Base-by-base conservation (phyloP, 2,797 vertebrate species). In the Pangasius macronema region DNA sequence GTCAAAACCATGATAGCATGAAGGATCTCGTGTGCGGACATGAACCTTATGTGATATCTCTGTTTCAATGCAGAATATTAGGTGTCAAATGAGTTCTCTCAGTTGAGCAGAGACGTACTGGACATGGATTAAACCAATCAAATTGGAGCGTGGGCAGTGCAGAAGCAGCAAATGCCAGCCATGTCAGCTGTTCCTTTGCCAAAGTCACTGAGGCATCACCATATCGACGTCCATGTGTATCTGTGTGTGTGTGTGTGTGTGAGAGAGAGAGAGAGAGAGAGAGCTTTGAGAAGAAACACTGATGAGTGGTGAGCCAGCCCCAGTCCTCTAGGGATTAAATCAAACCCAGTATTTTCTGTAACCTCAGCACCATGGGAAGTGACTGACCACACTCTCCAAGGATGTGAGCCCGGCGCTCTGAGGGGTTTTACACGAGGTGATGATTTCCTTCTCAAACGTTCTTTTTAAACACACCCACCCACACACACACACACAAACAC, bases 291-390 rank as follows among this genome's bases (percentile, higher is more conserved):
- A 90, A 89, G 91, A 91, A 88, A 90, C 89, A 83, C 85, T 88
- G 87, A 87, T 87, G 88, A 90, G 88, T 88, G 87, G 77, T 85
- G 87, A 89, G 88, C 87, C 91, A 77, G 85, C 86, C 82, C 63
- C 39, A 73, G 90, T 87, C 83, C 94, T 89, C 92, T 83, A 53
- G 94, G 92, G 93, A 94, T 86, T 4, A 88, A 94, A 95, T 94
- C 93, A 94, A 93, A 95, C 92, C 92, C 91, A 65, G 91, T 88
- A 89, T 93, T 90, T 92, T 90, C 91, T 91, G 92, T 93, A 92
- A 89, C 89, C 92, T 92, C 89, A 89, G 90, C 92, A 89, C 91
- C 88, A 79, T 76, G 67, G 92, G 92, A 89, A 87, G 89, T 91
- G 76, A 73, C 92, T 91, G 94, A 92, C 93, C 94, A 86, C 89